Conservation (phyloP, 2,797 vertebrate species). For the Sebastes trivittatus region DNA sequence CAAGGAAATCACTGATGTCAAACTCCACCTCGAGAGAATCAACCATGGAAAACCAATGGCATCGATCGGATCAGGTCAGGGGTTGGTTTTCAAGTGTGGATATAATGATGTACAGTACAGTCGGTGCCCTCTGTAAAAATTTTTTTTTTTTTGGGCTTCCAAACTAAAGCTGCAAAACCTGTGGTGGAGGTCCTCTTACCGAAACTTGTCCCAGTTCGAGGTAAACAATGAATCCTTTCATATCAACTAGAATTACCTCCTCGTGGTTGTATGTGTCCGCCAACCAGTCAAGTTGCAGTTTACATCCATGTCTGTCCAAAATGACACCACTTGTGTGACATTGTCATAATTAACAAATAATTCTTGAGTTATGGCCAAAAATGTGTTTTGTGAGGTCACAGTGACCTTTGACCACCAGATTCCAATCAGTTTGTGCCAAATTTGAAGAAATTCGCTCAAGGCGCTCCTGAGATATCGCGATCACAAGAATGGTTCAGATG, state of each 20-base stretch:
- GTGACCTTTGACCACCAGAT: too few species aligned
- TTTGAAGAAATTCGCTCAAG: too few species aligned
- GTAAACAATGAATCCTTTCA: constrained; percentile 25
- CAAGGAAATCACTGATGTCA: constrained; percentile 63
- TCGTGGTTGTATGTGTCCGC: too few species aligned
- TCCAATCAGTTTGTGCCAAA: too few species aligned
- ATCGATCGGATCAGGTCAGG: constrained; percentile 17
- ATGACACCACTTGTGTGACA: too few species aligned
- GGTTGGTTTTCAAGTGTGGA: not conserved
- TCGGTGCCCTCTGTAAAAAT: fast-evolving
- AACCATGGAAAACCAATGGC: not conserved
- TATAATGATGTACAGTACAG: not conserved
- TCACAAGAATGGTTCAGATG: too few species aligned
- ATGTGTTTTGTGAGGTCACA: too few species aligned
- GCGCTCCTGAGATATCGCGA: too few species aligned
- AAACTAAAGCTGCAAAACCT: not conserved
- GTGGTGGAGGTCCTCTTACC: not conserved
- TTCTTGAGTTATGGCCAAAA: too few species aligned
- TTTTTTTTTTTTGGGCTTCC: not conserved
- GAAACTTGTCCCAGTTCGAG: constrained; percentile 38
- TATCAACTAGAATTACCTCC: too few species aligned
- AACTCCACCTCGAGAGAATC: constrained; percentile 42
- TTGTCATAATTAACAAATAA: fast-evolving
- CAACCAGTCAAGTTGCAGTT: too few species aligned
- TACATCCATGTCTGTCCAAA: too few species aligned